These are phyloP conservation scores for Drosophila longiperda DNA, from an alignment of 2,888 invertebrate species.

Conservation along the genomic window DNA sequence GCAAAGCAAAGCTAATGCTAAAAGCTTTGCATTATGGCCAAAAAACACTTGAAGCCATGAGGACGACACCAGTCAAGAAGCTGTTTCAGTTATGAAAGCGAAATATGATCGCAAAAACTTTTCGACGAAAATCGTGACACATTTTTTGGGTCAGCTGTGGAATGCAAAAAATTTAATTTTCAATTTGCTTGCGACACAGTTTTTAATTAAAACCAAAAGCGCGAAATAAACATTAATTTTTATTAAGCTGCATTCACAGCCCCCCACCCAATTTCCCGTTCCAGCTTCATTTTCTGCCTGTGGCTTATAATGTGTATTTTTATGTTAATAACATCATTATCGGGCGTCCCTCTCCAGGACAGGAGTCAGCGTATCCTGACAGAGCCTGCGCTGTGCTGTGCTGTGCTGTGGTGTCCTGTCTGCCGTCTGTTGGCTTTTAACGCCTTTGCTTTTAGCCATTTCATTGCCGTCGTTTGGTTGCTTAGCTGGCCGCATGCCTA, in stretches of 20 bases:
- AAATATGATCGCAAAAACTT: constrained; percentile 39
- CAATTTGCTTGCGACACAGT: constrained; percentile 68
- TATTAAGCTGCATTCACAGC: constrained; percentile 45
- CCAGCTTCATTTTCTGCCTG: constrained; percentile 29
- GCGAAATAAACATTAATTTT: constrained; percentile 73
- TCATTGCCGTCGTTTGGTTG: constrained; percentile 44
- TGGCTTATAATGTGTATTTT: constrained; percentile 70
- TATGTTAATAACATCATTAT: constrained; percentile 78
- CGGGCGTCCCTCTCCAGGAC: constrained; percentile 24
- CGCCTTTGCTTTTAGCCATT: constrained; percentile 66
- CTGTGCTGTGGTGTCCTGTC: constrained; percentile 1
- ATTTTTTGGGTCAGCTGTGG: constrained; percentile 60
- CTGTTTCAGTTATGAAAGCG: constrained; percentile 2
- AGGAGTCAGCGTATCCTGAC: constrained; percentile 12
- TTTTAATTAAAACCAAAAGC: constrained; percentile 75
- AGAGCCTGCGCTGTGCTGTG: constrained; percentile 2
- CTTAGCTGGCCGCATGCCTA: constrained; percentile 44
- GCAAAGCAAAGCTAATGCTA: constrained; percentile 63
- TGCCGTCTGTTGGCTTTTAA: constrained; percentile 64
- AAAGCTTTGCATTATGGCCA: constrained; percentile 68
- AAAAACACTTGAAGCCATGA: constrained; percentile 63
- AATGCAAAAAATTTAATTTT: constrained; percentile 58
- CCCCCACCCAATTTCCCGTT: not conserved
- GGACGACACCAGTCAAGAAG: constrained; percentile 21
- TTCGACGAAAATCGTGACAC: constrained; percentile 29